These are phyloP conservation scores for Bradypus variegatus DNA, from an alignment of 2,797 vertebrate species.

Conservation along the genomic window DNA sequence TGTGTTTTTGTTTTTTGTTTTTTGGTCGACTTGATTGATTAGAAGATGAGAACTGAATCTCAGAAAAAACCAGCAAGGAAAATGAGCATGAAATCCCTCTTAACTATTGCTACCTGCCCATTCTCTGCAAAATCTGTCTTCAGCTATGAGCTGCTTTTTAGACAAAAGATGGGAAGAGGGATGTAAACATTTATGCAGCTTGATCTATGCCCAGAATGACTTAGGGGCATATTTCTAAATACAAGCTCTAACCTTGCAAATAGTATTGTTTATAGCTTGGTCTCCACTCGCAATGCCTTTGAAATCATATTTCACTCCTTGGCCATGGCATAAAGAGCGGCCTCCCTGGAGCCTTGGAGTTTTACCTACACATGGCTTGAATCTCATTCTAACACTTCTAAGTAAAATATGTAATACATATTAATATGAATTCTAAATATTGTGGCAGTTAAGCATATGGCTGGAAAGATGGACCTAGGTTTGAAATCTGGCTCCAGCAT, in stretches of 20 bases:
- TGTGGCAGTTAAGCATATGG: background rate
- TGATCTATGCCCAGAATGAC: background rate
- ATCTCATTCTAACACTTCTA: background rate
- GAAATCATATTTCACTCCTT: background rate
- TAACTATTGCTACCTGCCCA: background rate
- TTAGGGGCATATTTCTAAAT: background rate
- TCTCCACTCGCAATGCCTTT: background rate
- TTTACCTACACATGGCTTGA: background rate
- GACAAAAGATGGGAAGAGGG: background rate
- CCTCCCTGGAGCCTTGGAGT: background rate
- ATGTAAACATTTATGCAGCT: background rate
- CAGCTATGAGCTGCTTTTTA: background rate
- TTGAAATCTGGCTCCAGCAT: background rate
- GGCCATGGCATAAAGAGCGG: background rate
- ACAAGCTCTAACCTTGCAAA: background rate
- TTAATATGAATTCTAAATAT: slow-evolving; percentile 1
- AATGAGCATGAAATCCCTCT: background rate
- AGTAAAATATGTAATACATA: background rate
- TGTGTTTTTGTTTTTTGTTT: slow-evolving; percentile 64
- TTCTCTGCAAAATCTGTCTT: background rate
- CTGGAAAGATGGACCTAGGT: background rate
- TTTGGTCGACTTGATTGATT: background rate
- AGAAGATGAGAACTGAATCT: background rate
- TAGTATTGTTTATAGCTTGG: background rate
- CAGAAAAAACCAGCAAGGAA: slow-evolving; percentile 13